phyloP scores from a whole-genome alignment of 2,113 vertebrate species.

The Rhabdomys dilectus region DNA sequence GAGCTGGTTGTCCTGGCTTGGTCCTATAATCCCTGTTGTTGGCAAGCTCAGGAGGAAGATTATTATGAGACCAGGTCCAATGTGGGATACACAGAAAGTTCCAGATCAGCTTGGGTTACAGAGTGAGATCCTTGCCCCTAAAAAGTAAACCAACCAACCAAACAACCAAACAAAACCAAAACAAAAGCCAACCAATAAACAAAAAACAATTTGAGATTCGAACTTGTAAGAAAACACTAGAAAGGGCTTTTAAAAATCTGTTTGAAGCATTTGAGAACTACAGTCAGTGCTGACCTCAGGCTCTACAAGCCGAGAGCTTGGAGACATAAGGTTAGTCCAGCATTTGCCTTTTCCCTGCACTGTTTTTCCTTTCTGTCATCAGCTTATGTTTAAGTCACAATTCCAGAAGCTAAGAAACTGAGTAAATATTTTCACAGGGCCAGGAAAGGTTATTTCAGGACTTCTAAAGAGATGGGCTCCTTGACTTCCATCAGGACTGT shows the following conservation, averaged over 20 bases:
- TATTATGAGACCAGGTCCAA: not conserved
- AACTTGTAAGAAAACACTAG: not conserved
- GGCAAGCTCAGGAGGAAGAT: not conserved
- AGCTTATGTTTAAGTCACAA: conserved; percentile 6
- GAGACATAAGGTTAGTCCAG: not conserved
- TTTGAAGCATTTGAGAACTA: not conserved
- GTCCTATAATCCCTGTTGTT: not conserved
- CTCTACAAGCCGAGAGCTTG: not conserved
- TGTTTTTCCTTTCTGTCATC: not conserved
- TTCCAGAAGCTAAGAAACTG: not conserved
- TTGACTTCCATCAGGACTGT: not conserved
- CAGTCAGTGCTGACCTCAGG: not conserved
- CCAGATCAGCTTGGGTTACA: not conserved
- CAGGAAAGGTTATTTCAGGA: not conserved
- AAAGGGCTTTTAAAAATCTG: not conserved
- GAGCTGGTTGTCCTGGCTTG: not conserved
- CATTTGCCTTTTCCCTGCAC: not conserved
- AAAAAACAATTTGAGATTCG: not conserved
- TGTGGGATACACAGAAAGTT: not conserved
- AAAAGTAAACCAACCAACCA: not conserved
- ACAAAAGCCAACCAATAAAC: not conserved
- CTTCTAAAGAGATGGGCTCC: not conserved
- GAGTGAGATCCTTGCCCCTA: not conserved
- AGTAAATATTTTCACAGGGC: not conserved
- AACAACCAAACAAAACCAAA: too few relatives aligned